These are phyloP conservation scores for Carassius gibelio DNA, from an alignment of 2,113 vertebrate genomes.

Conservation along the genomic window DNA sequence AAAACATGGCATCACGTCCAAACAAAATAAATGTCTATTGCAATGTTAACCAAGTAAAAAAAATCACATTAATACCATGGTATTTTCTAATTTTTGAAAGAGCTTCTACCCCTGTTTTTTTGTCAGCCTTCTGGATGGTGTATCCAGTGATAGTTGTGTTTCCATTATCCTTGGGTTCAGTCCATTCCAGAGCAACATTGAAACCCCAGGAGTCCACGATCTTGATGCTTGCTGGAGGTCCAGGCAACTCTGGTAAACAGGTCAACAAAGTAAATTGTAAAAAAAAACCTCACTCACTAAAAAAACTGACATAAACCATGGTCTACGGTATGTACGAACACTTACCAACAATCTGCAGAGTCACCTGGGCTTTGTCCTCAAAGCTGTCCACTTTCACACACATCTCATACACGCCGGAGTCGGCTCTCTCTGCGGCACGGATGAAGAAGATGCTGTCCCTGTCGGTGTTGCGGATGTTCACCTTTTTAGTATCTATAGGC, in stretches of 20 bases:
- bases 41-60: neutral
- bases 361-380: slow-evolving; percentile 82
- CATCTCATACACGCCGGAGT: slow-evolving; percentile 91
- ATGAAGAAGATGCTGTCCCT: slow-evolving; percentile 94
- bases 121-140: slow-evolving; percentile 92
- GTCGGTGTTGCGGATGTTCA: slow-evolving; percentile 79
- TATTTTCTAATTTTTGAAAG: neutral
- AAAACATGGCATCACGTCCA: neutral
- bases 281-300: too few relatives aligned
- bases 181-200: slow-evolving; percentile 93
- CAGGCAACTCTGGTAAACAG: slow-evolving; percentile 81
- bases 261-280: neutral
- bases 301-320: neutral
- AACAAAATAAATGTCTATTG: neutral
- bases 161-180: slow-evolving; percentile 81
- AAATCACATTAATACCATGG: neutral
- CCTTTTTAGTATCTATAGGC: slow-evolving; percentile 79
- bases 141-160: slow-evolving; percentile 94
- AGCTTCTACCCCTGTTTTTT: slow-evolving; percentile 88
- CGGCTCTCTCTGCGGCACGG: slow-evolving; percentile 78
- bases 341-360: slow-evolving; percentile 88
- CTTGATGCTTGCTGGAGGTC: slow-evolving; percentile 82
- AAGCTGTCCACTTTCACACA: slow-evolving; percentile 79
- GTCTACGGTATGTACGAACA: neutral
- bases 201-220: slow-evolving; percentile 92